Percentiles rank a stretch among this genome's conserved stretches.
Evolutionary conservation across 2,113 vertebrate genomes (phyloP).

Genomic region (Chloropsis cyanopogon): DNA sequence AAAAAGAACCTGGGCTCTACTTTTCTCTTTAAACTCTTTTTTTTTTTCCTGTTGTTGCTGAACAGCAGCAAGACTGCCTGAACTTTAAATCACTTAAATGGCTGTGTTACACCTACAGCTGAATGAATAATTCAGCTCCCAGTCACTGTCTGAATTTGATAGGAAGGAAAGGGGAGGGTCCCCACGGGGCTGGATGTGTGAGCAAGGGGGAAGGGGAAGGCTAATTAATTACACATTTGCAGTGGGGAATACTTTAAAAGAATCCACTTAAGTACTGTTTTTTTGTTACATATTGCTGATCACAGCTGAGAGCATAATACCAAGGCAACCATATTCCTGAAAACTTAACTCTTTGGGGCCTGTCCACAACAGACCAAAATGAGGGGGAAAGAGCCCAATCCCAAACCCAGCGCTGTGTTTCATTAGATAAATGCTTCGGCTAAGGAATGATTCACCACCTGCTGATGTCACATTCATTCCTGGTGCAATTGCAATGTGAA

Average conservation of each 20-base stretch:
- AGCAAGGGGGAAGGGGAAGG: constrained; percentile 60
- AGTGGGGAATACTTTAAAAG: constrained; percentile 80
- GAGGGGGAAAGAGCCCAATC: not conserved
- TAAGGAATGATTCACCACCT: constrained; percentile 36
- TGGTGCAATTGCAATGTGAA: not conserved
- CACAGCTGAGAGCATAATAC: constrained; percentile 41
- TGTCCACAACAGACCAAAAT: not conserved
- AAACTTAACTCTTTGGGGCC: constrained; percentile 48
- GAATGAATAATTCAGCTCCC: constrained; percentile 64
- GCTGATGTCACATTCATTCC: constrained; percentile 26
- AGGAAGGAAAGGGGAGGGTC: constrained; percentile 59
- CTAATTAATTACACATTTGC: constrained; percentile 87
- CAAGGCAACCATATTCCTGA: constrained; percentile 37
- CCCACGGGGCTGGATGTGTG: constrained; percentile 74
- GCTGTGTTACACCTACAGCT: constrained; percentile 62
- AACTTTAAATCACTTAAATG: constrained; percentile 53
- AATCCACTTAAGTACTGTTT: constrained; percentile 65
- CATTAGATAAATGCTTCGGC: not conserved
- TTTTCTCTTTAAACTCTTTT: constrained; percentile 35
- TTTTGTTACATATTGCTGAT: constrained; percentile 53
- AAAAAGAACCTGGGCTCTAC: not conserved
- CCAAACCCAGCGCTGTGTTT: not conserved
- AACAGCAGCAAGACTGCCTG: constrained; percentile 20
- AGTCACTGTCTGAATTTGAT: constrained; percentile 60
- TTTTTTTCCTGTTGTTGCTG: not conserved